Conservation (phyloP, 1,140 invertebrate species). For the Trichonephila clavipes region DNA sequence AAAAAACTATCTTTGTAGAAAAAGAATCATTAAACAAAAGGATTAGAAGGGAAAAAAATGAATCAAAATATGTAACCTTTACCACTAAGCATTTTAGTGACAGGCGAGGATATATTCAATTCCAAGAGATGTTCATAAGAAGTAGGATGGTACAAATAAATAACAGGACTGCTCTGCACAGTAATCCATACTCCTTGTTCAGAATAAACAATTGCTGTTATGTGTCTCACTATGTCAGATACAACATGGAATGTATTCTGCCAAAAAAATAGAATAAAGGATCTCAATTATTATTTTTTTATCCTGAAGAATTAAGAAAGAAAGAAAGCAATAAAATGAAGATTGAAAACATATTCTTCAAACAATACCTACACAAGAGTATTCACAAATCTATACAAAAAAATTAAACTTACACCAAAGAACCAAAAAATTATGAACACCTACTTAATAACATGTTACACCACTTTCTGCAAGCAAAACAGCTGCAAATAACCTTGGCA, state of each 20-base stretch:
- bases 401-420: too few species aligned
- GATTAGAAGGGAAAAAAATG: not conserved
- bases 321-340: too few species aligned
- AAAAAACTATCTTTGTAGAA: not conserved
- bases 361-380: too few species aligned
- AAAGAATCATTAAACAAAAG: not conserved
- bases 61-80: slow-evolving; percentile 79
- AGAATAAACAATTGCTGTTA: slow-evolving; percentile 90
- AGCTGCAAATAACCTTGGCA: too few species aligned
- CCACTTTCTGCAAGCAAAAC: too few species aligned
- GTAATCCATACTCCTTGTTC: slow-evolving; percentile 93
- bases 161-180: slow-evolving; percentile 89
- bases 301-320: too few species aligned
- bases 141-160: slow-evolving; percentile 89
- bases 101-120: slow-evolving; percentile 93
- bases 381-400: too few species aligned
- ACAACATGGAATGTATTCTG: slow-evolving; percentile 86
- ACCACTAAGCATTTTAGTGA: slow-evolving; percentile 96
- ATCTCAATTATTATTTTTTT: too few species aligned
- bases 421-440: too few species aligned
- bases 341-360: too few species aligned
- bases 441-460: too few species aligned
- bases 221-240: slow-evolving; percentile 87
- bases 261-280: slow-evolving; percentile 42
- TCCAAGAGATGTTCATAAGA: slow-evolving; percentile 91